Evolutionary conservation across 2,113 vertebrate species (phyloP).

Genomic region (Proteles cristata): DNA sequence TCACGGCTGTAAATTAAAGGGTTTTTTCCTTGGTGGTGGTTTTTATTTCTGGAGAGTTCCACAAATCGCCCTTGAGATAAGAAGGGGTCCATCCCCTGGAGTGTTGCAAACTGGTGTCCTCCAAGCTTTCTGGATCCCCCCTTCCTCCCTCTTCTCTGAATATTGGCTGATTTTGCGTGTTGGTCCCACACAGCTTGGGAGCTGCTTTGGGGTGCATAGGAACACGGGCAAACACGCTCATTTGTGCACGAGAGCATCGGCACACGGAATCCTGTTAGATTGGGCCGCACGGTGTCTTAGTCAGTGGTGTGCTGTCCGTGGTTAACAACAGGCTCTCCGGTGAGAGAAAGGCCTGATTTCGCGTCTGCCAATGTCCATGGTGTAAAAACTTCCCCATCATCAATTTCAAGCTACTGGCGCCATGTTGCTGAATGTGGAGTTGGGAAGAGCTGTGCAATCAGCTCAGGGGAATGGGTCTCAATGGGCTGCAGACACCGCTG

Average conservation of each 20-base stretch:
- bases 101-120: background rate
- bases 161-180: background rate
- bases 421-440: background rate
- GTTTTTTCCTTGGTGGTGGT: background rate
- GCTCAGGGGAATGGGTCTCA: fast-evolving
- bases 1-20: background rate
- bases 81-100: background rate
- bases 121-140: fast-evolving
- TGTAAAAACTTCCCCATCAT: background rate
- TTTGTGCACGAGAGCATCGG: background rate
- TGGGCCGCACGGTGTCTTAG: background rate
- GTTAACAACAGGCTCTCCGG: background rate
- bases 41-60: slow-evolving; percentile 21
- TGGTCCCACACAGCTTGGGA: background rate
- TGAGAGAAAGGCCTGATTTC: background rate
- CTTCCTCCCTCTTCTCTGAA: background rate
- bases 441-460: background rate
- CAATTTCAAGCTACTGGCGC: fast-evolving
- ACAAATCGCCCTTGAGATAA: background rate
- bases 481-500: background rate
- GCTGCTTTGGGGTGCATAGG: background rate
- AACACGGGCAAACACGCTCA: fast-evolving
- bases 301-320: background rate
- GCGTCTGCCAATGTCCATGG: background rate
- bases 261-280: fast-evolving